Conservation (phyloP, 2,113 vertebrate species). For the Entelurus aequoreus region DNA sequence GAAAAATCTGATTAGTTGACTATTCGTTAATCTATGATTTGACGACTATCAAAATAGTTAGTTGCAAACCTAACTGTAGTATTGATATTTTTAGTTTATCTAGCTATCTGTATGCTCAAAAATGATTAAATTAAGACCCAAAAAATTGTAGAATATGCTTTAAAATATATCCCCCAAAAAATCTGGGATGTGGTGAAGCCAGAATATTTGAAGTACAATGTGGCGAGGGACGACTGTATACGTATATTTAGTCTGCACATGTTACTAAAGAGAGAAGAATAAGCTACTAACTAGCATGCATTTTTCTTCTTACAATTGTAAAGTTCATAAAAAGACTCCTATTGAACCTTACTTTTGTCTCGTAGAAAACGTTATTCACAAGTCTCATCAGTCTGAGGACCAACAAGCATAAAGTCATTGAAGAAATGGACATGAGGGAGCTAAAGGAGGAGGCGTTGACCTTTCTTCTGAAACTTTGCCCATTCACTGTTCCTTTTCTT, state of each 20-base stretch:
- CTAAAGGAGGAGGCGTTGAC: slow-evolving; percentile 78
- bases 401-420: slow-evolving; percentile 67
- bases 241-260: background rate
- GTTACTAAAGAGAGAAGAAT: background rate
- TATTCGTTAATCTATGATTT: too few relatives aligned
- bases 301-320: background rate
- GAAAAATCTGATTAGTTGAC: too few relatives aligned
- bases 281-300: background rate
- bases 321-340: background rate
- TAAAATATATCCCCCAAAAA: too few relatives aligned
- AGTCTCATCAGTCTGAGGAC: slow-evolving; percentile 72
- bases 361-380: slow-evolving; percentile 74
- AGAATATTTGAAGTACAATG: too few relatives aligned
- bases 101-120: too few relatives aligned
- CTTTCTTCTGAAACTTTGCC: slow-evolving; percentile 71
- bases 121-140: too few relatives aligned
- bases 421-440: slow-evolving; percentile 71
- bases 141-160: too few relatives aligned
- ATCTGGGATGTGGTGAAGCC: too few relatives aligned
- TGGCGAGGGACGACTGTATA: too few relatives aligned
- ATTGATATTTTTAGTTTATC: too few relatives aligned
- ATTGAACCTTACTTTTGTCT: slow-evolving; percentile 6
- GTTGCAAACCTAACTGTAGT: too few relatives aligned
- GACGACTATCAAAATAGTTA: too few relatives aligned
- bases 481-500: slow-evolving; percentile 71